Percentiles rank a stretch among this genome's conserved stretches.
These are phyloP conservation scores for Deroptyus accipitrinus DNA, from an alignment of 2,113 vertebrate genomes.

Conservation along the genomic window DNA sequence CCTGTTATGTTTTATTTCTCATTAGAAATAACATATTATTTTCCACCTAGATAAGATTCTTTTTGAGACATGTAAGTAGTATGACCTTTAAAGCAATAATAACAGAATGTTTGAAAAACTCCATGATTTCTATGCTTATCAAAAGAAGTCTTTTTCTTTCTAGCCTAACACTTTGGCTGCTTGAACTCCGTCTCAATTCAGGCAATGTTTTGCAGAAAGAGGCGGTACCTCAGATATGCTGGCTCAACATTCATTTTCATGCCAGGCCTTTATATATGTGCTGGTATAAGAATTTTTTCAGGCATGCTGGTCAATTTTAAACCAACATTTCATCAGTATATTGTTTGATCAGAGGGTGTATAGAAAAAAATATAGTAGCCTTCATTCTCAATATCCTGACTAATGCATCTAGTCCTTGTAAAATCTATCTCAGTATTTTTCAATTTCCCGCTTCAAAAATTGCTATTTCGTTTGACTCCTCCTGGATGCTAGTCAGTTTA, in stretches of 20 bases:
- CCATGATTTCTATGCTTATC: rapidly evolving
- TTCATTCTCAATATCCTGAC: not conserved
- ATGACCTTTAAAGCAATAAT: not conserved
- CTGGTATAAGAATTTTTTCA: not conserved
- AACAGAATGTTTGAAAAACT: not conserved
- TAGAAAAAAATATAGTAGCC: not conserved
- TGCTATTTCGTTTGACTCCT: not conserved
- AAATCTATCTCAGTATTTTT: not conserved
- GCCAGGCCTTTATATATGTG: not conserved
- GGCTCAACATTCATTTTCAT: not conserved
- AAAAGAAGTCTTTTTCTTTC: not conserved
- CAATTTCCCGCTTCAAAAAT: not conserved
- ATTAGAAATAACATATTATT: rapidly evolving
- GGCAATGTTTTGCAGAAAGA: not conserved
- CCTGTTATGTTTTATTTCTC: not conserved
- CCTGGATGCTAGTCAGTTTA: not conserved
- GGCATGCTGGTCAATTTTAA: not conserved
- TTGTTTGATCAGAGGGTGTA: not conserved
- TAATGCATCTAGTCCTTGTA: rapidly evolving
- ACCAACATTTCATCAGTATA: not conserved
- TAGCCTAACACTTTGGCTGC: not conserved
- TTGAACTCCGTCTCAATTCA: not conserved
- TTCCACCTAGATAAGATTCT: rapidly evolving
- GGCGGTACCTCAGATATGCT: not conserved
- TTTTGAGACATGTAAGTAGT: not conserved